These are phyloP conservation scores for Acleris laterana DNA, from an alignment of 2,888 invertebrate genomes.

Conservation along the genomic window DNA sequence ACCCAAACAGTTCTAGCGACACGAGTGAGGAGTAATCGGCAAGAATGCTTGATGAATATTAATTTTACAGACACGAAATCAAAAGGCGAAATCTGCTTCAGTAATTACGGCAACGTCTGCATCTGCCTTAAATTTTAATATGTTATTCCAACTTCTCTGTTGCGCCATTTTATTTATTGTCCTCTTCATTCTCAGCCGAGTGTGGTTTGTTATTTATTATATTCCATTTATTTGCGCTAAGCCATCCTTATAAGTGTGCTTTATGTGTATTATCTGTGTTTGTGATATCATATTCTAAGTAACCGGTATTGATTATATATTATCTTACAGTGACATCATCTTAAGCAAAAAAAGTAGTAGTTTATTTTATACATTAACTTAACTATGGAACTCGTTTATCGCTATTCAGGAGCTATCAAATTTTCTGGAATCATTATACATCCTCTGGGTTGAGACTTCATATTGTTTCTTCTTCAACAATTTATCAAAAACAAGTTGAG, in stretches of 20 bases:
- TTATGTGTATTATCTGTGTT: constrained; percentile 28
- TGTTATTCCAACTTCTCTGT: not conserved
- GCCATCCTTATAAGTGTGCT: constrained; percentile 8
- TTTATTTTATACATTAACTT: not conserved
- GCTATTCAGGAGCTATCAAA: too few relatives aligned
- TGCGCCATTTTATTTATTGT: too few relatives aligned
- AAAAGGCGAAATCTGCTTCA: constrained; percentile 51
- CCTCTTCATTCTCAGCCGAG: too few relatives aligned
- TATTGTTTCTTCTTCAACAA: too few relatives aligned
- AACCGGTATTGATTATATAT: constrained; percentile 33
- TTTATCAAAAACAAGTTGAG: too few relatives aligned
- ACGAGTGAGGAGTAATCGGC: constrained; percentile 63
- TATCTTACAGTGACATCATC: constrained; percentile 34
- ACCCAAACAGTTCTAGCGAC: constrained; percentile 55
- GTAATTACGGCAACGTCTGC: constrained; percentile 22
- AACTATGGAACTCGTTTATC: too few relatives aligned
- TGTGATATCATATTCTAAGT: constrained; percentile 27
- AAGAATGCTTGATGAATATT: constrained; percentile 67
- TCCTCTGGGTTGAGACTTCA: too few relatives aligned
- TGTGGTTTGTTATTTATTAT: not conserved
- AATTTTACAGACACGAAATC: constrained; percentile 54
- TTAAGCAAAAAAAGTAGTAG: constrained; percentile 9
- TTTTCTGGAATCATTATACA: too few relatives aligned
- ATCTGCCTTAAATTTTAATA: not conserved
- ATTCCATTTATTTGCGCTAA: not conserved